A percentile compares a stretch with the other conserved stretches of the same genome.
Evolutionary conservation across 2,797 vertebrate genomes (phyloP).

Genomic region (Aselliscus stoliczkanus): DNA sequence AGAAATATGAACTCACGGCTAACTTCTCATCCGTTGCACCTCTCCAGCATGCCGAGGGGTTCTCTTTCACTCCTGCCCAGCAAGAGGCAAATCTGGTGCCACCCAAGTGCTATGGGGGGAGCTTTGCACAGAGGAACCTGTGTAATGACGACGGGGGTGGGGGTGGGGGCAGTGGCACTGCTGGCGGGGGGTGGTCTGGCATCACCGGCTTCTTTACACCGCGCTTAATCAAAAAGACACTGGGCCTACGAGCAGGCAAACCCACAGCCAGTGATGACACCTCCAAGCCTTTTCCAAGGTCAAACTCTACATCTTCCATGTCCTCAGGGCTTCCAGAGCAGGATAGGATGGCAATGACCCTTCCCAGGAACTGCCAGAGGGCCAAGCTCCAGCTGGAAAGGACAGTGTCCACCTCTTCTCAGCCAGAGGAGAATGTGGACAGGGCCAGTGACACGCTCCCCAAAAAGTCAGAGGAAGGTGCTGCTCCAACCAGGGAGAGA

Average conservation of each 20-base stretch:
- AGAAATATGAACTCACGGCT: constrained; percentile 95
- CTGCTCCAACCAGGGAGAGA: constrained; percentile 92
- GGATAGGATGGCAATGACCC: constrained; percentile 90
- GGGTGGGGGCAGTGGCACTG: constrained; percentile 81
- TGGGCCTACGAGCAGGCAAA: constrained; percentile 95
- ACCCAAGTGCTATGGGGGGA: constrained; percentile 92
- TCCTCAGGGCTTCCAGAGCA: constrained; percentile 96
- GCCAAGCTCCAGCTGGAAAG: constrained; percentile 93
- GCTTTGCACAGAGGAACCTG: constrained; percentile 92
- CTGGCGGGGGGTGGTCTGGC: constrained; percentile 93
- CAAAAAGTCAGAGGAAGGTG: constrained; percentile 90
- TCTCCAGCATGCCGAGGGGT: constrained; percentile 89
- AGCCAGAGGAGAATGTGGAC: constrained; percentile 83
- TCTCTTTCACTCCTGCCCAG: constrained; percentile 87
- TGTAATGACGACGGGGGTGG: constrained; percentile 77
- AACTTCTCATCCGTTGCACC: constrained; percentile 88
- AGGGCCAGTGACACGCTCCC: constrained; percentile 86
- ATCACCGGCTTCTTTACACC: constrained; percentile 98
- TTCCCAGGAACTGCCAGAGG: constrained; percentile 92
- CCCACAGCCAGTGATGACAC: constrained; percentile 88
- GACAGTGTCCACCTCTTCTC: constrained; percentile 86
- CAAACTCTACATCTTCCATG: constrained; percentile 99
- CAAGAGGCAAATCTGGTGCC: constrained; percentile 89
- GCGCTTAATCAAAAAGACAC: constrained; percentile 97
- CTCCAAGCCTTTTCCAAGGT: constrained; percentile 92